Evolutionary conservation across 2,888 invertebrate species (phyloP).

Genomic region (Netelia virgata): DNA sequence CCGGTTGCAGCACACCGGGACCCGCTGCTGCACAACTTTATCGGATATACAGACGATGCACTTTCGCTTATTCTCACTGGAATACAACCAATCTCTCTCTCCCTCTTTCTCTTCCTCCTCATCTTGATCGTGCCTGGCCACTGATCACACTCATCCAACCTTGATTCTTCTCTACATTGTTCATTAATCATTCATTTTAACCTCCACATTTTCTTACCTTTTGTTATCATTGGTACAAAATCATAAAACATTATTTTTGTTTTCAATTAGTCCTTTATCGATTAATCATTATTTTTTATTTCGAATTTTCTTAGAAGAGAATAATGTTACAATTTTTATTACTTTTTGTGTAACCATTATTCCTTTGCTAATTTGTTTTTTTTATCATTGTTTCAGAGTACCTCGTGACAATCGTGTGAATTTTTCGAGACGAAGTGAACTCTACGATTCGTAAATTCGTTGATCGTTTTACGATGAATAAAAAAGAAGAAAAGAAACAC

Average conservation of each 20-base stretch:
- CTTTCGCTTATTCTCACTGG: slow-evolving; percentile 57
- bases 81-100: slow-evolving; percentile 19
- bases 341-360: too few relatives aligned
- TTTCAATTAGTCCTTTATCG: too few relatives aligned
- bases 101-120: slow-evolving; percentile 33
- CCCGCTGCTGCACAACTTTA: slow-evolving; percentile 36
- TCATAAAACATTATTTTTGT: too few relatives aligned
- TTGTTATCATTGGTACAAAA: too few relatives aligned
- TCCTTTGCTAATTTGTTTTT: too few relatives aligned
- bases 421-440: neutral
- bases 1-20: slow-evolving; percentile 53
- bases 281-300: too few relatives aligned
- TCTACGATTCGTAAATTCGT: neutral
- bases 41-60: slow-evolving; percentile 47
- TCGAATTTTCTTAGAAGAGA: too few relatives aligned
- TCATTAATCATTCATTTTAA: neutral
- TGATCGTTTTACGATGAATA: neutral
- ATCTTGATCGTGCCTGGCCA: slow-evolving; percentile 36
- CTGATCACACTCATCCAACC: slow-evolving; percentile 16
- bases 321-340: too few relatives aligned
- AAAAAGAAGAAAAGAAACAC: slow-evolving; percentile 4
- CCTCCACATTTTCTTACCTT: too few relatives aligned
- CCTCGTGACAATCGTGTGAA: neutral
- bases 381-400: too few relatives aligned
- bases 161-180: neutral